These are phyloP conservation scores for Desoria tigrina DNA, from an alignment of 2,888 invertebrate species.

Conservation along the genomic window DNA sequence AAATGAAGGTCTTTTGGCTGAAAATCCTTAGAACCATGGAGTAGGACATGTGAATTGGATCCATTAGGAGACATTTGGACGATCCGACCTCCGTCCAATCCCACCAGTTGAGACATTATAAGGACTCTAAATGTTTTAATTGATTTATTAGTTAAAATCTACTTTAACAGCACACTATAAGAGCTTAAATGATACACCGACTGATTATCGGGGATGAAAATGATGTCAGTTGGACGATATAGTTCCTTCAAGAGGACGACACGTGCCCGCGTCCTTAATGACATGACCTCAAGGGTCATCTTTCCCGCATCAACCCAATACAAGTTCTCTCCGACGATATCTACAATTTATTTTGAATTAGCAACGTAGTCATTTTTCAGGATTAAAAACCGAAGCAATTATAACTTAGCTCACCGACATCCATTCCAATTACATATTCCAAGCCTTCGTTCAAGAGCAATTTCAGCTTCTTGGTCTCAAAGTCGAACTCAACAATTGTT, in stretches of 20 bases:
- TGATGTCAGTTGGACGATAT: constrained; percentile 65
- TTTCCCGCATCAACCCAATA: constrained; percentile 71
- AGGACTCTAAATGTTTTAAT: constrained; percentile 57
- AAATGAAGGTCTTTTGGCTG: constrained; percentile 63
- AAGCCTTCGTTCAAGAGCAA: constrained; percentile 58
- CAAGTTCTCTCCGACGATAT: constrained; percentile 70
- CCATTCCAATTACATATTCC: constrained; percentile 63
- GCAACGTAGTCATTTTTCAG: too few relatives aligned
- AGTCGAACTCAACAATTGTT: constrained; percentile 59
- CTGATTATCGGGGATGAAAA: constrained; percentile 69
- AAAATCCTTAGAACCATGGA: constrained; percentile 57
- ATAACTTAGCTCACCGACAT: constrained; percentile 63
- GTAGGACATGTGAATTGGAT: constrained; percentile 58
- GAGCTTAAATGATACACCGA: too few relatives aligned
- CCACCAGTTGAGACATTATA: constrained; percentile 62
- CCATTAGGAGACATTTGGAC: constrained; percentile 72
- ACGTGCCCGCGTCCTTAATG: constrained; percentile 63
- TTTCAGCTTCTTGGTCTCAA: constrained; percentile 45
- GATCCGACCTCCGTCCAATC: constrained; percentile 57
- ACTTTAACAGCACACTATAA: too few relatives aligned
- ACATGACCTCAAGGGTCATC: constrained; percentile 68
- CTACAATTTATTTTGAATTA: too few relatives aligned
- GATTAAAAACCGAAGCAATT: too few relatives aligned
- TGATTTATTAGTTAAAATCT: too few relatives aligned
- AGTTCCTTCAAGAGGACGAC: constrained; percentile 66